phyloP scores from a whole-genome alignment of 2,888 invertebrate species.

The Apomyelois bistriatella region DNA sequence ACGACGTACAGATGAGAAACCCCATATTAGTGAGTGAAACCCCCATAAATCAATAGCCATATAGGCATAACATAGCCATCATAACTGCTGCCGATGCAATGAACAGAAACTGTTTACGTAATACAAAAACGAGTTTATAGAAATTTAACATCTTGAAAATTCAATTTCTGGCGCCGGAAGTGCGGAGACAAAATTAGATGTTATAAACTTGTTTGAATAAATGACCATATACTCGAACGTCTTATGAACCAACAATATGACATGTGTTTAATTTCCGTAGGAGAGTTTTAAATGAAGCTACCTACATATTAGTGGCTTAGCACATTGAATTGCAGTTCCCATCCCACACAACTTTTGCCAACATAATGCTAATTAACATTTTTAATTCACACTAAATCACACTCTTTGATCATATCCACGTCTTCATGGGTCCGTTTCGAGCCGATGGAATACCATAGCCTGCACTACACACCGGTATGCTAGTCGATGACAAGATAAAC shows the following conservation, averaged over 20 bases:
- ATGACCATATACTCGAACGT: neutral
- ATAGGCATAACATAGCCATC: neutral
- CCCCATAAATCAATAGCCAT: neutral
- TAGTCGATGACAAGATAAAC: neutral
- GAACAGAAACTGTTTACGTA: neutral
- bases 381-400: neutral
- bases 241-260: neutral
- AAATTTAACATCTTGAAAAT: neutral
- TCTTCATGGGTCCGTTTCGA: constrained; percentile 1
- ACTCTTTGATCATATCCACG: constrained; percentile 8
- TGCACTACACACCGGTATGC: neutral
- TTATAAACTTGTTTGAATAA: neutral
- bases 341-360: neutral
- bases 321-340: neutral
- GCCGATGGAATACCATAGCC: neutral
- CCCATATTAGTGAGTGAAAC: too few species aligned
- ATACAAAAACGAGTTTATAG: neutral
- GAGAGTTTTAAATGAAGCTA: neutral
- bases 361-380: neutral
- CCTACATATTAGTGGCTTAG: neutral
- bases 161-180: neutral
- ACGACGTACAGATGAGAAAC: too few species aligned
- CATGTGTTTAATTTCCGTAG: neutral
- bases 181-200: too few species aligned
- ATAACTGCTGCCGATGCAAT: neutral